Percentiles rank a stretch among this genome's conserved stretches.
Evolutionary conservation across 2,888 invertebrate genomes (phyloP).

Genomic region (Sabellastarte sp.): DNA sequence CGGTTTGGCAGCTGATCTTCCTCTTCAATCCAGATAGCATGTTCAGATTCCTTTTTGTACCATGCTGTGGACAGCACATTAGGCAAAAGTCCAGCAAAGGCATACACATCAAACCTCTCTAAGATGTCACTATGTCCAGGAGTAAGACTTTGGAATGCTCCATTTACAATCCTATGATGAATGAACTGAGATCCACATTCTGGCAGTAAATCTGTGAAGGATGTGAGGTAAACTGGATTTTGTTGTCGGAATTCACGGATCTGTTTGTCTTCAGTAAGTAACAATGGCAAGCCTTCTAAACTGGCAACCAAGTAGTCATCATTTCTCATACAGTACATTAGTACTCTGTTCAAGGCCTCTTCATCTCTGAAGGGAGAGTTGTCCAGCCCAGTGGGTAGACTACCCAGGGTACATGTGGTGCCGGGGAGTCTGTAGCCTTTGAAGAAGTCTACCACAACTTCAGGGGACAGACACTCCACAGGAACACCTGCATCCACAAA

Average conservation of each 20-base stretch:
- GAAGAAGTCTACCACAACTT: slow-evolving; percentile 28
- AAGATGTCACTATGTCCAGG: slow-evolving; percentile 24
- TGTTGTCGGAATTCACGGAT: slow-evolving; percentile 25
- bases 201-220: slow-evolving; percentile 27
- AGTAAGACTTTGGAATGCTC: slow-evolving; percentile 26
- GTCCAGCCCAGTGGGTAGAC: slow-evolving; percentile 22
- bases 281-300: slow-evolving; percentile 28
- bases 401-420: slow-evolving; percentile 17
- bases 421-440: slow-evolving; percentile 13
- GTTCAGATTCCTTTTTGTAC: slow-evolving; percentile 5
- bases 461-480: slow-evolving; percentile 28
- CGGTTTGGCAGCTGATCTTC: slow-evolving; percentile 13
- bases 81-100: slow-evolving; percentile 25
- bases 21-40: slow-evolving; percentile 11
- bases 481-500: slow-evolving; percentile 25
- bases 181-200: slow-evolving; percentile 28
- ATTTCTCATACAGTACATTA: slow-evolving; percentile 29
- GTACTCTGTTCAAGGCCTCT: slow-evolving; percentile 18
- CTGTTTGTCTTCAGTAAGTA: slow-evolving; percentile 29
- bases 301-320: slow-evolving; percentile 22
- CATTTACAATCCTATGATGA: slow-evolving; percentile 23
- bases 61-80: slow-evolving; percentile 17
- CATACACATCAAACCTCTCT: slow-evolving; percentile 25
- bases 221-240: slow-evolving; percentile 26
- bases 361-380: slow-evolving; percentile 25